Evolutionary conservation across 2,888 invertebrate genomes (phyloP), one percentile per base, ranked within the genome.

Genomic region (Notodonta dromedarius): DNA sequence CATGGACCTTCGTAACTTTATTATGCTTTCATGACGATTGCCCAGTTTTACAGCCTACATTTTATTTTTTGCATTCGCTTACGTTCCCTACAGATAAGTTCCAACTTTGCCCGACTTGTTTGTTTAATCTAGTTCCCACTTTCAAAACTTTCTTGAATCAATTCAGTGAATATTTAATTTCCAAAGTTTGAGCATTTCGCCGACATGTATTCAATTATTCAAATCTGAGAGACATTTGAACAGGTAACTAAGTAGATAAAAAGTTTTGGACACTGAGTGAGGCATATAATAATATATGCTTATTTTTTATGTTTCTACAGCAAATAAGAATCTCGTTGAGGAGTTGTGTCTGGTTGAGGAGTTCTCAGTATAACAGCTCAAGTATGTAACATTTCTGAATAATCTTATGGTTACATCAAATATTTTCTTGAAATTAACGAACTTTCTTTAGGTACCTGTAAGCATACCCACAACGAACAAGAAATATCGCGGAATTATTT

Each of bases 1-100:
- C 35, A 14, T 39, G 60, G 56, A 32, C 56, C 61, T 62, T 61
- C 64, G 66, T 67, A 69, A 62, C 67, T 66, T 66, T 73, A 71
- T 69, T 73, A 69, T 67, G 67, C 62, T 69, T 69, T 63, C 57
- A 63, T 62, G 69, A 63, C 63, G 57, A 69, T 63, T 70, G 70
- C 66, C 67, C 62, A 57, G 65, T 66, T 70, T 73, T 69, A 73
- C 64, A 65, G 64, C 46, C 67, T 62, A 65, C 63, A 66, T 60
- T 56, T 73, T 61, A 67, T 66, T 65, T 69, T 69, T 65, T 62
- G 71, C 64, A 59, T 57, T 71, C 58, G 63, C 67, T 69, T 71
- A 67, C 61, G 62, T 54, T 40, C 44, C 12, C 16, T 16, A 42
- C 42, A 24, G 14, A 48, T 4, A 24, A 51, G 14, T 24, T 24